Evolutionary conservation across 2,113 vertebrate genomes (phyloP).

Genomic region (Vombatus ursinus): DNA sequence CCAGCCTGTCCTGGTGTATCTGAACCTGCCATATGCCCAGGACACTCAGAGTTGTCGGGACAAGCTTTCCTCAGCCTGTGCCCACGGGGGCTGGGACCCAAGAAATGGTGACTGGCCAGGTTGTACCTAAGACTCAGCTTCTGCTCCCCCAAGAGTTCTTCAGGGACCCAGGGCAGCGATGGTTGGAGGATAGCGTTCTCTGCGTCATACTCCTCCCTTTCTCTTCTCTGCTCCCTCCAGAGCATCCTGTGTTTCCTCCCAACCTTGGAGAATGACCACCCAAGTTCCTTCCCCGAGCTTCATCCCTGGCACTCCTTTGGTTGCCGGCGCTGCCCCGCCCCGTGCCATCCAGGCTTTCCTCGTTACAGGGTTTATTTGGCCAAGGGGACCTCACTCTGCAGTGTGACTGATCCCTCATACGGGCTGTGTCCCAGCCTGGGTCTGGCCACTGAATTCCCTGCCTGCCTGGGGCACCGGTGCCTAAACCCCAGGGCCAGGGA

Average conservation of each 20-base stretch:
- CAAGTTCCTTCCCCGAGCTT: no score
- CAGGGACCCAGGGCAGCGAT: no score
- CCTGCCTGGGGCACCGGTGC: not conserved
- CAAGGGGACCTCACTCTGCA: not conserved
- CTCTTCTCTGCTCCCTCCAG: no score
- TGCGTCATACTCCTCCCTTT: no score
- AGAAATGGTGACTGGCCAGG: not conserved
- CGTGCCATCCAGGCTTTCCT: no score
- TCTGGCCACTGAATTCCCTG: no score
- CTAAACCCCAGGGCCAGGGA: not conserved
- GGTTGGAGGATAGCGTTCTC: no score
- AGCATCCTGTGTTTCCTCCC: no score
- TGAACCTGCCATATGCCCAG: not conserved
- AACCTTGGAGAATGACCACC: no score
- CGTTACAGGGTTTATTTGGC: not conserved
- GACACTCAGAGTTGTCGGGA: not conserved
- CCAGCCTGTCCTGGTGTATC: not conserved
- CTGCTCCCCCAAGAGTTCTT: no score
- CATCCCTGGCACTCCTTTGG: no score
- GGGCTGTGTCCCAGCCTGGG: not conserved
- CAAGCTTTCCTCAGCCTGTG: not conserved
- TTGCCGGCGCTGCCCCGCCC: no score
- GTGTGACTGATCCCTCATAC: not conserved
- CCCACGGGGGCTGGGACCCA: accelerated
- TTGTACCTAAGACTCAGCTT: not conserved